Conservation (phyloP, 2,888 invertebrate species). For the Andrena hattorfiana region DNA sequence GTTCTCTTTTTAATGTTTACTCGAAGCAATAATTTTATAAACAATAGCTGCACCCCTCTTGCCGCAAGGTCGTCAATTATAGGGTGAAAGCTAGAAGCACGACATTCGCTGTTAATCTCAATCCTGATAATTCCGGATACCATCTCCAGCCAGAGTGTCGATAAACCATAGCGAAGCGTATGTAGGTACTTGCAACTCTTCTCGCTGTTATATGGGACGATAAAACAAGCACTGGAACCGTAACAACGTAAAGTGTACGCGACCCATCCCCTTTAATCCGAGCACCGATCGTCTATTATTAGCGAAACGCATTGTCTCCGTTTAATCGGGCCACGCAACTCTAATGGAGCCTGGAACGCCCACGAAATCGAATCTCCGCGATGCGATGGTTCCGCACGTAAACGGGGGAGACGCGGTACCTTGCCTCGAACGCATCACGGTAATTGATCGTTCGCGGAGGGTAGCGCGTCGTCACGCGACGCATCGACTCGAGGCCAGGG, state of each 20-base stretch:
- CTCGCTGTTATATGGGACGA: conserved; percentile 12
- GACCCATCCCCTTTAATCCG: conserved; percentile 36
- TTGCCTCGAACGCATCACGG: conserved; percentile 24
- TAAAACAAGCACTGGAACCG: background rate
- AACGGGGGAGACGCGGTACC: background rate
- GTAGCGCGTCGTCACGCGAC: conserved; percentile 54
- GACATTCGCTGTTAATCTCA: no score
- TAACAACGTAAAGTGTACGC: background rate
- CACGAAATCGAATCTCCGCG: conserved; percentile 39
- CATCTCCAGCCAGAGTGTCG: no score
- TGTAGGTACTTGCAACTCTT: background rate
- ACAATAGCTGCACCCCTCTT: no score
- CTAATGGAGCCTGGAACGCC: conserved; percentile 40
- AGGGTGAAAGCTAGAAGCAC: no score
- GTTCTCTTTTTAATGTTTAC: no score
- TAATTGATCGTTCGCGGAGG: conserved; percentile 58
- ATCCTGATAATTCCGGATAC: no score
- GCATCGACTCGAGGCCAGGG: conserved; percentile 33
- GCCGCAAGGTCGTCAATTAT: no score
- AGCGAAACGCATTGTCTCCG: conserved; percentile 33
- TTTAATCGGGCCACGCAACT: conserved; percentile 29
- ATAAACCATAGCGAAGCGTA: no score
- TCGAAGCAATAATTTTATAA: no score
- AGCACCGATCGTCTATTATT: conserved; percentile 30
- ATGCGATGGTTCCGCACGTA: background rate